Conservation (phyloP, 1,140 invertebrate species). For the Cardiocondyla obscurior region DNA sequence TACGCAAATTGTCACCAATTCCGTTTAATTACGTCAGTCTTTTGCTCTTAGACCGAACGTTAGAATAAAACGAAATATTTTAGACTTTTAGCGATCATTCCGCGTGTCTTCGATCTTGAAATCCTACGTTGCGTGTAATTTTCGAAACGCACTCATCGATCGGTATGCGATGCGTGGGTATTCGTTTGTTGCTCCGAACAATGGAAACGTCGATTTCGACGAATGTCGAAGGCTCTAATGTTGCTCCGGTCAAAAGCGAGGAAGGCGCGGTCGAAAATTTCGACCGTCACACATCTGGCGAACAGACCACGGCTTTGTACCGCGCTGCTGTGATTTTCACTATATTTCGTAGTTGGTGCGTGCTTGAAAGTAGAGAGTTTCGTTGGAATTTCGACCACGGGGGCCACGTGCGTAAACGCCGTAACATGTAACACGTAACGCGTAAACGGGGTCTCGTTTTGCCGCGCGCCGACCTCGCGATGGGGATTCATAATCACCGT, state of each 20-base stretch:
- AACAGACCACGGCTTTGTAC: slow-evolving; percentile 65
- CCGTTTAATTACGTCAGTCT: background rate
- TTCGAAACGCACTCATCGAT: background rate
- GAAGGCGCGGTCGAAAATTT: slow-evolving; percentile 48
- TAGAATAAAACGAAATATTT: no score
- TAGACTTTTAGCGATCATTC: background rate
- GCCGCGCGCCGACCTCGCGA: background rate
- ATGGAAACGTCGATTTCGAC: slow-evolving; percentile 50
- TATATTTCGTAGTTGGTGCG: slow-evolving; percentile 58
- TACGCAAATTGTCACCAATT: background rate
- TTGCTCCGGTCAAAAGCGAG: background rate
- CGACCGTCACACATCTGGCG: slow-evolving; percentile 71
- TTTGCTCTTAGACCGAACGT: background rate
- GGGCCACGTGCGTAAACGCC: slow-evolving; percentile 49
- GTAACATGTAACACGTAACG: slow-evolving; percentile 3
- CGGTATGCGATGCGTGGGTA: background rate
- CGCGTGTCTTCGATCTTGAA: background rate
- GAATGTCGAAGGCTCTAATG: background rate
- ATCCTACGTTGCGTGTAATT: background rate
- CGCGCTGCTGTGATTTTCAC: slow-evolving; percentile 22
- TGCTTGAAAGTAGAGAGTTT: slow-evolving; percentile 68
- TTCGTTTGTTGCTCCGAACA: slow-evolving; percentile 39
- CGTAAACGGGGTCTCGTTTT: slow-evolving; percentile 24
- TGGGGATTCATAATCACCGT: background rate
- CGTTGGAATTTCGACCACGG: slow-evolving; percentile 65